phyloP scores from a whole-genome alignment of 2,113 vertebrate species.

The Poecile atricapillus region DNA sequence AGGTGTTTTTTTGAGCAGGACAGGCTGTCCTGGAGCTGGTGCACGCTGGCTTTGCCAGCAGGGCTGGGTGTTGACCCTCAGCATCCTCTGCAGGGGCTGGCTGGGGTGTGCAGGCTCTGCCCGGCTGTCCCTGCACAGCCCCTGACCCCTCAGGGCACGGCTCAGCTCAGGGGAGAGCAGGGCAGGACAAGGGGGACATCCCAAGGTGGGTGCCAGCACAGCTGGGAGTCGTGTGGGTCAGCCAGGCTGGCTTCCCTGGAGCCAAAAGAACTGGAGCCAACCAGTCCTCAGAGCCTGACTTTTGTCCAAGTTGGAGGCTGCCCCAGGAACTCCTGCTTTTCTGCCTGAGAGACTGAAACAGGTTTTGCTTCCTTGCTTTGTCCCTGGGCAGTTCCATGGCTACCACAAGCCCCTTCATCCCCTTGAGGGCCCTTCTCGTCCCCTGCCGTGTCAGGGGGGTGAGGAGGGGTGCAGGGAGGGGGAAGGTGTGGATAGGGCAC shows the following conservation, averaged over 20 bases:
- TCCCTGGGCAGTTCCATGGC: not conserved
- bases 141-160: not conserved
- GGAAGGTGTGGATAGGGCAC: not conserved
- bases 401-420: not conserved
- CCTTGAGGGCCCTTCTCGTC: not conserved
- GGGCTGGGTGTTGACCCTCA: not conserved
- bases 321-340: not conserved
- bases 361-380: not conserved
- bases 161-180: not conserved
- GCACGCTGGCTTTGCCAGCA: not conserved
- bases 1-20: not conserved
- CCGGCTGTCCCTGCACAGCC: rapidly evolving
- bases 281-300: not conserved
- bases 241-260: not conserved
- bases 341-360: not conserved
- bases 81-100: not conserved
- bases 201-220: not conserved
- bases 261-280: not conserved
- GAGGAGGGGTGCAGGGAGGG: not conserved
- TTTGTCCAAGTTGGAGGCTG: not conserved
- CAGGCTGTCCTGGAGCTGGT: not conserved
- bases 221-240: not conserved
- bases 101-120: rapidly evolving
- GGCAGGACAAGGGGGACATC: not conserved
- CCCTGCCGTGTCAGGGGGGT: not conserved